A percentile compares a stretch with the other conserved stretches of the same genome.
Evolutionary conservation across 1,140 invertebrate genomes (phyloP).

Genomic region (Zaprionus vittiger): DNA sequence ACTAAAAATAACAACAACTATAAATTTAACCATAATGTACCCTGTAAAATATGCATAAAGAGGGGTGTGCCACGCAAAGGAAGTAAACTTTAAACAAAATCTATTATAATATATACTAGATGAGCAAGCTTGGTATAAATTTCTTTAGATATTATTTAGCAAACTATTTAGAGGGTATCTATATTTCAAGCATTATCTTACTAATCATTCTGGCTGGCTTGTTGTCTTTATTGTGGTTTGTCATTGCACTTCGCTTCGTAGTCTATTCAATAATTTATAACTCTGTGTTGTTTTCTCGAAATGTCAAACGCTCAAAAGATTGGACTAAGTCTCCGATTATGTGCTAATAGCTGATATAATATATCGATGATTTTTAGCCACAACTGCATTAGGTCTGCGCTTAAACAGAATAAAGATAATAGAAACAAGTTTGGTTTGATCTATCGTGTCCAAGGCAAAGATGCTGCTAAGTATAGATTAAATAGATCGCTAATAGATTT

Average conservation of each 20-base stretch:
- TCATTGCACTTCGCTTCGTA: slow-evolving; percentile 9
- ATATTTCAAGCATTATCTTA: neutral
- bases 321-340: slow-evolving; percentile 36
- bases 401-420: neutral
- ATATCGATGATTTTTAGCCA: neutral
- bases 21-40: slow-evolving; percentile 7
- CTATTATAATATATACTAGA: too few relatives aligned
- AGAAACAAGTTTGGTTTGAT: slow-evolving; percentile 3
- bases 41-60: neutral
- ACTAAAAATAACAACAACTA: slow-evolving; percentile 21
- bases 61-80: neutral
- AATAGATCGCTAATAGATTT: neutral
- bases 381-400: neutral
- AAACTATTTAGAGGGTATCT: neutral
- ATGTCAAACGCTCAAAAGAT: slow-evolving; percentile 61
- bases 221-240: slow-evolving; percentile 12
- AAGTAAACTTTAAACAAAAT: neutral
- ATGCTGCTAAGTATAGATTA: neutral
- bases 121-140: too few relatives aligned
- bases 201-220: neutral
- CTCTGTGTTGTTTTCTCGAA: slow-evolving; percentile 32
- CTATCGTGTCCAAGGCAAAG: neutral
- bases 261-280: slow-evolving; percentile 9
- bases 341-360: slow-evolving; percentile 21
- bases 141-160: neutral